phyloP scores from a whole-genome alignment of 92 coral and sea anemone species.

The Zoanthus sociatus region DNA sequence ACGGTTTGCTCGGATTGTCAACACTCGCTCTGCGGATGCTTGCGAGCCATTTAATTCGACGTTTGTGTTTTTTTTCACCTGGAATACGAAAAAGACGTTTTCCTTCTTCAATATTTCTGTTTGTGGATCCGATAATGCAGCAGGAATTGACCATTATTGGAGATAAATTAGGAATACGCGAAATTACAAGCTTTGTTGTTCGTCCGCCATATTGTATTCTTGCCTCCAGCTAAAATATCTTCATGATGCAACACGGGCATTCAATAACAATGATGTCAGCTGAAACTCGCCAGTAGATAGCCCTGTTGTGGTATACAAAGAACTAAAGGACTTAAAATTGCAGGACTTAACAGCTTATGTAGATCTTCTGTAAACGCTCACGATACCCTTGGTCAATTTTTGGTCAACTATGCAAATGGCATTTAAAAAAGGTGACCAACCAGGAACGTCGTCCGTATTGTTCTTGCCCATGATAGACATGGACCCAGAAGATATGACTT shows the following conservation, averaged over 20 bases:
- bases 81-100: conserved; percentile 6
- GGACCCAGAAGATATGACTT: no score
- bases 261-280: conserved; percentile 25
- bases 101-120: conserved; percentile 21
- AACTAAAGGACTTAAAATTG: no score
- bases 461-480: no score
- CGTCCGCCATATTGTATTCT: conserved; percentile 19
- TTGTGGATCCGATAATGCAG: conserved; percentile 12
- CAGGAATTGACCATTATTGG: conserved; percentile 19
- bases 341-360: no score
- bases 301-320: no score
- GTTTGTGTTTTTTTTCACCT: not conserved
- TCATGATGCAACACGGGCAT: conserved; percentile 9
- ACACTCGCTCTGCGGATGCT: conserved; percentile 16
- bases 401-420: no score
- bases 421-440: no score
- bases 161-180: not conserved
- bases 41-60: conserved; percentile 6
- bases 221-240: conserved; percentile 13
- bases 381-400: no score
- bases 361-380: no score
- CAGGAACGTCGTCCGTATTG: no score
- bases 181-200: conserved; percentile 20
- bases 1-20: conserved; percentile 13
- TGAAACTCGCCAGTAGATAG: not conserved